Evolutionary conservation across 2,113 vertebrate species (phyloP).

Genomic region (Clarias gariepinus): DNA sequence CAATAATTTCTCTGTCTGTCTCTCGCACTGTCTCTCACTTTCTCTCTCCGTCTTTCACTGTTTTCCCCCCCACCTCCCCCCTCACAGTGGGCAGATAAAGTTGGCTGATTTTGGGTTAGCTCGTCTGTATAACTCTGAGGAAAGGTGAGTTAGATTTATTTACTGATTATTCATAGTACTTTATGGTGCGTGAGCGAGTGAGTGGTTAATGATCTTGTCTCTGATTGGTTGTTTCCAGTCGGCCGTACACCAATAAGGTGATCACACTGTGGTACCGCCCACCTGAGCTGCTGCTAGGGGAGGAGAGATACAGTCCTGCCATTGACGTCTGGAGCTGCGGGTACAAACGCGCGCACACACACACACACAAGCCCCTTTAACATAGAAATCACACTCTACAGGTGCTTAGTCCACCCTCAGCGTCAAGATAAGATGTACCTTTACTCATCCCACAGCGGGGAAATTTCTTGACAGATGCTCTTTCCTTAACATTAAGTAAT

Average conservation of each 20-base stretch:
- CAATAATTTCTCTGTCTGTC: background rate
- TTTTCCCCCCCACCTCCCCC: background rate
- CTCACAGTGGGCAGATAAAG: slow-evolving; percentile 91
- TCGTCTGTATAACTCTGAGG: slow-evolving; percentile 37
- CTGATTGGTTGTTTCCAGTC: slow-evolving; percentile 71
- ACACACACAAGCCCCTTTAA: background rate
- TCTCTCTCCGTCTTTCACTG: background rate
- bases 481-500: too few relatives aligned
- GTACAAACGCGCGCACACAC: slow-evolving; percentile 68
- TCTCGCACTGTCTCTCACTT: background rate
- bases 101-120: slow-evolving; percentile 60
- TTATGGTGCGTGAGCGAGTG: background rate
- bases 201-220: background rate
- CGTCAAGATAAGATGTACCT: too few relatives aligned
- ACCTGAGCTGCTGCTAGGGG: slow-evolving; percentile 92
- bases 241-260: slow-evolving; percentile 98
- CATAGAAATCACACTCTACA: too few relatives aligned
- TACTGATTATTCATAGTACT: background rate
- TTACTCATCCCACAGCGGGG: too few relatives aligned
- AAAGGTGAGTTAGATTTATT: slow-evolving; percentile 13
- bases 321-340: slow-evolving; percentile 99
- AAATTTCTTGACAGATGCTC: too few relatives aligned
- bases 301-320: slow-evolving; percentile 95
- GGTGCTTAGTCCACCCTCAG: too few relatives aligned
- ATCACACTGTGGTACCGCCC: slow-evolving; percentile 99